A percentile compares a stretch with the other conserved stretches of the same genome.
These are phyloP conservation scores for Cariama cristata DNA, from an alignment of 2,113 vertebrate genomes.

Conservation along the genomic window DNA sequence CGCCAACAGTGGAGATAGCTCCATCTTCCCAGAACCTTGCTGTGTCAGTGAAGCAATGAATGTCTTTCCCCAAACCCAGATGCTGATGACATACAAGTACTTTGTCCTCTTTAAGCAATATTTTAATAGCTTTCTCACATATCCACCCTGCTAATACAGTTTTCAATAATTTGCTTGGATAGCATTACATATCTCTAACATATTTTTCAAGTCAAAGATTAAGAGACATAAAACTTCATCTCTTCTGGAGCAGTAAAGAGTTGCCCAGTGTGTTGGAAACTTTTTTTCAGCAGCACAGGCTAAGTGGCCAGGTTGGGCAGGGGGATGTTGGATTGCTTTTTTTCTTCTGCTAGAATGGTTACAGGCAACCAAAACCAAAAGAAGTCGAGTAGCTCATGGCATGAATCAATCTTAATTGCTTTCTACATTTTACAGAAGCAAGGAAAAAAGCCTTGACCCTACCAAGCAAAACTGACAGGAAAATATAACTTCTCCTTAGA, in stretches of 20 bases:
- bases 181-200: background rate
- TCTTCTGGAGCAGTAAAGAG: background rate
- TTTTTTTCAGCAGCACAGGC: background rate
- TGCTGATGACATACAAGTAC: rapidly evolving
- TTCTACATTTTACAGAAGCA: constrained; percentile 54
- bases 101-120: background rate
- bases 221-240: background rate
- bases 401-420: constrained; percentile 69
- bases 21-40: background rate
- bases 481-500: constrained; percentile 58
- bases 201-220: background rate
- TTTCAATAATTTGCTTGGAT: background rate
- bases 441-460: constrained; percentile 55
- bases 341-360: background rate
- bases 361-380: constrained; percentile 15
- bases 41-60: background rate
- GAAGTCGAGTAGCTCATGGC: constrained; percentile 33
- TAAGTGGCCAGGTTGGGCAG: background rate
- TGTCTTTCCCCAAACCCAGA: background rate
- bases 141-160: background rate
- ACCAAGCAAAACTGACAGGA: constrained; percentile 43
- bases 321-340: background rate
- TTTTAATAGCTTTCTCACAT: background rate
- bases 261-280: background rate
- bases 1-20: background rate